Evolutionary conservation across 2,888 invertebrate species (phyloP).

Genomic region (Heteromurus nitidus): DNA sequence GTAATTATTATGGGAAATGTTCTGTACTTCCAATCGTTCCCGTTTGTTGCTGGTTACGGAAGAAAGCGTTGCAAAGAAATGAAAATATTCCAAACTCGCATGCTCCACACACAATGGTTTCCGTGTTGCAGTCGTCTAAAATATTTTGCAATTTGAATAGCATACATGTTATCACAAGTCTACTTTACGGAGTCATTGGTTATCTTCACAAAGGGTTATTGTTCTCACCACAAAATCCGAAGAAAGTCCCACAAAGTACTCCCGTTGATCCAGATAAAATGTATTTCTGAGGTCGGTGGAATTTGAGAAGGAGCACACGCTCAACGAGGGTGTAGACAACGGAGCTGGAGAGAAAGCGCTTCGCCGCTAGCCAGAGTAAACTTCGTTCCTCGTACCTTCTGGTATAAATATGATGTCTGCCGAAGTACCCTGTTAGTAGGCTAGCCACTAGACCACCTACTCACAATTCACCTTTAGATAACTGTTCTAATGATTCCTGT

Average conservation of each 20-base stretch:
- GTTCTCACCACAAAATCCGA: slow-evolving; percentile 36
- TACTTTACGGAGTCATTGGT: background rate
- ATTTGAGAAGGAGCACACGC: slow-evolving; percentile 37
- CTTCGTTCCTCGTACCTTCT: background rate
- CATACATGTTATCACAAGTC: background rate
- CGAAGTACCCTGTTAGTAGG: slow-evolving; percentile 37
- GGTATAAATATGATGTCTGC: background rate
- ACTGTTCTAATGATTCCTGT: background rate
- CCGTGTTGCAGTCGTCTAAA: slow-evolving; percentile 20
- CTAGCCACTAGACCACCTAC: slow-evolving; percentile 37
- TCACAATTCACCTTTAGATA: too few species aligned
- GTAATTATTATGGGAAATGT: too few species aligned
- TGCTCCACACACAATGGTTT: slow-evolving; percentile 16
- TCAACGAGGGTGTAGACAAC: slow-evolving; percentile 22
- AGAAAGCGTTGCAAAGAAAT: slow-evolving; percentile 16
- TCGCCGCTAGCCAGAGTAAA: slow-evolving; percentile 2
- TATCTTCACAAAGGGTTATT: too few species aligned
- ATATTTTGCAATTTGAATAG: background rate
- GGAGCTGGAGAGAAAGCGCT: slow-evolving; percentile 2
- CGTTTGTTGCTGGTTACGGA: background rate
- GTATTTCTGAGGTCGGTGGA: slow-evolving; percentile 32
- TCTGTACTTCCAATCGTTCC: background rate
- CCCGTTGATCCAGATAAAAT: slow-evolving; percentile 33
- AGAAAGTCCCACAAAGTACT: slow-evolving; percentile 30
- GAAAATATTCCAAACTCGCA: slow-evolving; percentile 33